These are phyloP conservation scores for Heliconius cydno DNA, from an alignment of 2,888 invertebrate species.

Conservation along the genomic window DNA sequence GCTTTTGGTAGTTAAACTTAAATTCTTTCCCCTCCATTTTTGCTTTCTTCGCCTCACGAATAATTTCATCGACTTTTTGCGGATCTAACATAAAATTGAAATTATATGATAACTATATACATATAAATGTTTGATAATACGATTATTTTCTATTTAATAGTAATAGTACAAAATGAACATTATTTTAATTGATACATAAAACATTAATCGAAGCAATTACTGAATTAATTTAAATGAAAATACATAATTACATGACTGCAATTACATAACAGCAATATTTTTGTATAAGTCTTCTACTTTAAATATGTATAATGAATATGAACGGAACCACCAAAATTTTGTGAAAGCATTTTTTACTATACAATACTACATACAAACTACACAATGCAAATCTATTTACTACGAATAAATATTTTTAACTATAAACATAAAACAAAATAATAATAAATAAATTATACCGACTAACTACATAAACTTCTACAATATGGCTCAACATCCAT, in stretches of 20 bases:
- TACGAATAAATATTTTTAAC: background rate
- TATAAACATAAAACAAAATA: background rate
- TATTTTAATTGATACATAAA: background rate
- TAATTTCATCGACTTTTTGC: constrained; percentile 73
- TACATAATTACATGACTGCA: constrained; percentile 2
- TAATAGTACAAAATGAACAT: background rate
- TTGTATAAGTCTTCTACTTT: background rate
- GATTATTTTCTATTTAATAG: background rate
- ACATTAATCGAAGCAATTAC: background rate
- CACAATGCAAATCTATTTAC: no score
- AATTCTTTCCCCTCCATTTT: constrained; percentile 72
- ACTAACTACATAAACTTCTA: background rate
- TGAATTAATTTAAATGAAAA: background rate
- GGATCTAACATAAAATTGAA: constrained; percentile 60
- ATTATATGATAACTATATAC: background rate
- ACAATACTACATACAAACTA: background rate
- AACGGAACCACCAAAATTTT: background rate
- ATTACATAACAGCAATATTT: background rate
- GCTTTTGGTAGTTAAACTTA: constrained; percentile 75
- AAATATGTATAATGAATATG: background rate
- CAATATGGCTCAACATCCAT: background rate
- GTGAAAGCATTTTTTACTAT: background rate
- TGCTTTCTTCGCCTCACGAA: constrained; percentile 74
- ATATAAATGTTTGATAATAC: background rate
- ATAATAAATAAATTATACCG: background rate